phyloP scores from a whole-genome alignment of 2,888 invertebrate species.

The Lathronympha strigana region DNA sequence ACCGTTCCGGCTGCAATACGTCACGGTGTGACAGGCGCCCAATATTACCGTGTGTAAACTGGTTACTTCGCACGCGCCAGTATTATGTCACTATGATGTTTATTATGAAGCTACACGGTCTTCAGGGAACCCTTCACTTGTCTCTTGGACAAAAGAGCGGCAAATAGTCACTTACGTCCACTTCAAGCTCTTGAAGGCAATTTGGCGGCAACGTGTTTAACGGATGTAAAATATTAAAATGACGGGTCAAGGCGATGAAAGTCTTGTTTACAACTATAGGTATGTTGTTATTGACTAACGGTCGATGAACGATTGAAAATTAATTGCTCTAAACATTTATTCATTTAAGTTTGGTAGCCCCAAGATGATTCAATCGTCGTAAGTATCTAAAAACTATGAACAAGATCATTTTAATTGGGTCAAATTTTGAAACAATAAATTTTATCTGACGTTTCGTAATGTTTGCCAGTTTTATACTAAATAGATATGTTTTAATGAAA shows the following conservation, averaged over 20 bases:
- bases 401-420: neutral
- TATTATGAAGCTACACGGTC: constrained; percentile 16
- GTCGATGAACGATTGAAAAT: neutral
- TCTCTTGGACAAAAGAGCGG: constrained; percentile 24
- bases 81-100: constrained; percentile 35
- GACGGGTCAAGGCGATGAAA: neutral
- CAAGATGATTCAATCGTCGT: no score
- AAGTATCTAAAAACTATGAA: no score
- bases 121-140: constrained; percentile 5
- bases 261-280: neutral
- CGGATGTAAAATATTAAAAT: constrained; percentile 12
- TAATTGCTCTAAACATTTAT: neutral
- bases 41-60: constrained; percentile 30
- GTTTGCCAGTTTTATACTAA: neutral
- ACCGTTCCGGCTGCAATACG: constrained; percentile 12
- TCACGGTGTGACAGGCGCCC: constrained; percentile 42
- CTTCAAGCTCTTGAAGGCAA: neutral
- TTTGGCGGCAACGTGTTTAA: constrained; percentile 1
- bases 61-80: constrained; percentile 31
- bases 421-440: neutral
- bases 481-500: neutral
- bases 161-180: constrained; percentile 2
- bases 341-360: no score
- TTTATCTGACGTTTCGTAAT: neutral
- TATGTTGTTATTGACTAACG: neutral